These are phyloP conservation scores for Syngnathoides biaculeatus DNA, from an alignment of 2,113 vertebrate species.

Conservation along the genomic window DNA sequence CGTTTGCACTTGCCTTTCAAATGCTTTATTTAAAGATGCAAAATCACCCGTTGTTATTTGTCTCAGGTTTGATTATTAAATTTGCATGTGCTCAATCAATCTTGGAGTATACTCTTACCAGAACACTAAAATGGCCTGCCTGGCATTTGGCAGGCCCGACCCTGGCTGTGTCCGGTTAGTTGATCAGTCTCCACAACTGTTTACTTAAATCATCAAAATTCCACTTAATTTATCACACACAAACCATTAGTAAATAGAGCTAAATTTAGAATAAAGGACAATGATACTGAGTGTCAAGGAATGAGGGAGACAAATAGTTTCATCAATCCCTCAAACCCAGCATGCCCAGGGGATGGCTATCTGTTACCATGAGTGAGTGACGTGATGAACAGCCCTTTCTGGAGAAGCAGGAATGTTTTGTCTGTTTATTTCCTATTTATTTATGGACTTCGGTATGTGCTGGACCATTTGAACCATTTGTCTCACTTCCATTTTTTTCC, in stretches of 20 bases:
- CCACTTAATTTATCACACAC: background rate
- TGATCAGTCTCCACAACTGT: background rate
- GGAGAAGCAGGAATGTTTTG: conserved; percentile 28
- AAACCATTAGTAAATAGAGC: background rate
- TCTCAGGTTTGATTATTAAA: background rate
- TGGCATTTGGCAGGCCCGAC: too few relatives aligned
- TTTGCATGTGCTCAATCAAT: background rate
- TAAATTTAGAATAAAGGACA: background rate
- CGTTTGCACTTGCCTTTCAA: too few relatives aligned
- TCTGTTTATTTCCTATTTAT: conserved; percentile 9
- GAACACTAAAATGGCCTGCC: background rate
- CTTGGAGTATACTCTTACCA: background rate
- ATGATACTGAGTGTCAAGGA: conserved; percentile 18
- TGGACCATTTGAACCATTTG: conserved; percentile 5
- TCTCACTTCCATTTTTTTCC: conserved; percentile 9
- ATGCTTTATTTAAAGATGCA: too few relatives aligned
- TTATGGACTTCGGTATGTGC: background rate
- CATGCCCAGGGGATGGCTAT: conserved; percentile 45
- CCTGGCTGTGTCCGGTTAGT: too few relatives aligned
- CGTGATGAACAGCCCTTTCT: conserved; percentile 39
- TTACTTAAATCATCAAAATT: background rate
- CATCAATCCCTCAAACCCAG: conserved; percentile 40
- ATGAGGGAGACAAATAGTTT: conserved; percentile 28
- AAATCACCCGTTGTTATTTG: background rate
- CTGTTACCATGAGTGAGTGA: conserved; percentile 39